These are phyloP conservation scores for Megathymus violae DNA, from an alignment of 1,140 invertebrate genomes.

Conservation along the genomic window DNA sequence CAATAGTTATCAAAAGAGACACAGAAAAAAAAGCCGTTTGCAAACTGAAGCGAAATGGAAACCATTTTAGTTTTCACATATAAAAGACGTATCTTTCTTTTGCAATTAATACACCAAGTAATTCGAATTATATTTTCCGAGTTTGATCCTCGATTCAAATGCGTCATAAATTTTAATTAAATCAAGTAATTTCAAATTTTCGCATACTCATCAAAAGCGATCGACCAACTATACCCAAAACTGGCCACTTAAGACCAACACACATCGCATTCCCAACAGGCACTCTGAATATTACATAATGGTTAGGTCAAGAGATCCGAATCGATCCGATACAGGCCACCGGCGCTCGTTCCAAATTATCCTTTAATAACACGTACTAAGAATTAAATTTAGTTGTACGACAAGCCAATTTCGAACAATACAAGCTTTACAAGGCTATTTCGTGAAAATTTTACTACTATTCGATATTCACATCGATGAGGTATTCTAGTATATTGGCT, in stretches of 20 bases:
- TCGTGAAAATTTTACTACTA: constrained; percentile 23
- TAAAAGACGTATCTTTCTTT: no score
- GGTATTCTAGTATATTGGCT: neutral
- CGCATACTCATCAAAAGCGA: neutral
- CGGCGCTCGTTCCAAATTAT: neutral
- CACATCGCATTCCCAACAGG: constrained; percentile 22
- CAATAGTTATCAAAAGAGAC: no score
- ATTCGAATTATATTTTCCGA: no score
- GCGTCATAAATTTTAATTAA: no score
- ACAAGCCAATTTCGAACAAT: constrained; percentile 13
- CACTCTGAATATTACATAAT: constrained; percentile 34
- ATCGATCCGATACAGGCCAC: constrained; percentile 18
- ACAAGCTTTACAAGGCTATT: constrained; percentile 28
- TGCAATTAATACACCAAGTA: no score
- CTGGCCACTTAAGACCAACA: constrained; percentile 24
- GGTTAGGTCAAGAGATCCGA: constrained; percentile 28
- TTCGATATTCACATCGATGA: constrained; percentile 1
- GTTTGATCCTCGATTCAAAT: no score
- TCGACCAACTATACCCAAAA: constrained; percentile 5
- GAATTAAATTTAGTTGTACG: neutral
- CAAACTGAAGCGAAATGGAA: no score
- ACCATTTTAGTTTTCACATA: no score
- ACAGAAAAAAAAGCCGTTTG: no score
- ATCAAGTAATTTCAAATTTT: no score
- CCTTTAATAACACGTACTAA: neutral